These are phyloP conservation scores for Ichneumon xanthorius DNA, from an alignment of 2,888 invertebrate species.

Conservation along the genomic window DNA sequence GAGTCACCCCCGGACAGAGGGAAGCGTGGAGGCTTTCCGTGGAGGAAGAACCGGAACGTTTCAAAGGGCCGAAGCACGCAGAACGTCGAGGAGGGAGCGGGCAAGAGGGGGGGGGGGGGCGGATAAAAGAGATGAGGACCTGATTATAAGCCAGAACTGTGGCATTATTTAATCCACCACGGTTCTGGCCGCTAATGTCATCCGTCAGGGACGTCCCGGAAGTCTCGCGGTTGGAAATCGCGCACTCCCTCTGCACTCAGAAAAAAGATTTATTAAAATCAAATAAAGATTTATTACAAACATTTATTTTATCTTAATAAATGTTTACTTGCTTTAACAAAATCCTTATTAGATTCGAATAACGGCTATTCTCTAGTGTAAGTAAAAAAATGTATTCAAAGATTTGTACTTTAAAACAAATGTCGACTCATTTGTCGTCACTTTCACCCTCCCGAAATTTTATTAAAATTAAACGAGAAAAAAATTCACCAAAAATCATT, in stretches of 20 bases:
- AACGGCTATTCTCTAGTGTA: too few relatives aligned
- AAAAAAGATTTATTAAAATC: too few relatives aligned
- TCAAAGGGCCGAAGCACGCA: slow-evolving; percentile 19
- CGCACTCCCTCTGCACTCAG: not conserved
- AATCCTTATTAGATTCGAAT: too few relatives aligned
- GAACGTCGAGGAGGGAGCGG: too few relatives aligned
- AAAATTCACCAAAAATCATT: not conserved
- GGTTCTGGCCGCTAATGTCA: slow-evolving; percentile 16
- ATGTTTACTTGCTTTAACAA: too few relatives aligned
- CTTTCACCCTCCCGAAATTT: too few relatives aligned
- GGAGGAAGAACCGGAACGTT: slow-evolving; percentile 23
- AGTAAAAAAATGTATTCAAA: too few relatives aligned
- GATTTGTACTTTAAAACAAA: too few relatives aligned
- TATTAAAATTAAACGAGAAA: not conserved
- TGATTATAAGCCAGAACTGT: slow-evolving; percentile 53
- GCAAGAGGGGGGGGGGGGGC: not conserved
- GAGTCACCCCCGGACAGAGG: slow-evolving; percentile 11
- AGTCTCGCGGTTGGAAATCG: not conserved
- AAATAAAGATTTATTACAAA: too few relatives aligned
- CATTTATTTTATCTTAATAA: too few relatives aligned
- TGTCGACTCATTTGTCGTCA: too few relatives aligned
- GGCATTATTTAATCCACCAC: slow-evolving; percentile 50
- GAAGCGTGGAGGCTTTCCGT: not conserved
- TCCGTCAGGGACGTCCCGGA: slow-evolving; percentile 24
- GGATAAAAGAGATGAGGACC: slow-evolving; percentile 14